phyloP scores from a whole-genome alignment of 2,797 vertebrate genomes.

The Knipowitschia caucasica region DNA sequence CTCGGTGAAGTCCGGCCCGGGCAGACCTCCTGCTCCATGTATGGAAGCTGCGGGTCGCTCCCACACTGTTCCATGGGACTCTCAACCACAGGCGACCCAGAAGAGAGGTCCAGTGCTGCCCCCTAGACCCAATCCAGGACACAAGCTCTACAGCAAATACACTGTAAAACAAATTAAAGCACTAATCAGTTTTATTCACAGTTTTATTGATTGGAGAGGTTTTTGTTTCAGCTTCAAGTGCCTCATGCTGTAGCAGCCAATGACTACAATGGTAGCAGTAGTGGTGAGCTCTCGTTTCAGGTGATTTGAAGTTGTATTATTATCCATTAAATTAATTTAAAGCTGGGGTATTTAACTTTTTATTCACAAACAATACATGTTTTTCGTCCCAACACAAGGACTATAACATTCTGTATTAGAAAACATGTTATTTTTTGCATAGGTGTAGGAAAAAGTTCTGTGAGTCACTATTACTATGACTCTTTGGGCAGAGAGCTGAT shows the following conservation, averaged over 20 bases:
- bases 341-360: too few relatives aligned
- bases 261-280: conserved; percentile 72
- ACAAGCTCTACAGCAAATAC: conserved; percentile 93
- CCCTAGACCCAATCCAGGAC: conserved; percentile 90
- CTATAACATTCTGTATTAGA: too few relatives aligned
- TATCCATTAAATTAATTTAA: background rate
- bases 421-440: too few relatives aligned
- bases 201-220: conserved; percentile 13
- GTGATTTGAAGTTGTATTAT: conserved; percentile 60
- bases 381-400: too few relatives aligned
- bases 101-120: conserved; percentile 83
- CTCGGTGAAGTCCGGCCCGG: conserved; percentile 78
- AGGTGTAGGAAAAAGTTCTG: too few relatives aligned
- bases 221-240: conserved; percentile 75
- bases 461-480: too few relatives aligned
- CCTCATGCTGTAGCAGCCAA: conserved; percentile 80
- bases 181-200: background rate
- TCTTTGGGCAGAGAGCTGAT: too few relatives aligned
- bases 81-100: conserved; percentile 51
- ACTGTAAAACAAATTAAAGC: conserved; percentile 73
- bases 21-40: conserved; percentile 85
- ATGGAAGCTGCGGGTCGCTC: conserved; percentile 64
- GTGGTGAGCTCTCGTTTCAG: conserved; percentile 83
- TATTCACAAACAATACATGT: too few relatives aligned
- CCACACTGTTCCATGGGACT: conserved; percentile 17